Evolutionary conservation across 2,113 vertebrate species (phyloP), one percentile per base, ranked within the genome.

Genomic region (Oriolus oriolus): DNA sequence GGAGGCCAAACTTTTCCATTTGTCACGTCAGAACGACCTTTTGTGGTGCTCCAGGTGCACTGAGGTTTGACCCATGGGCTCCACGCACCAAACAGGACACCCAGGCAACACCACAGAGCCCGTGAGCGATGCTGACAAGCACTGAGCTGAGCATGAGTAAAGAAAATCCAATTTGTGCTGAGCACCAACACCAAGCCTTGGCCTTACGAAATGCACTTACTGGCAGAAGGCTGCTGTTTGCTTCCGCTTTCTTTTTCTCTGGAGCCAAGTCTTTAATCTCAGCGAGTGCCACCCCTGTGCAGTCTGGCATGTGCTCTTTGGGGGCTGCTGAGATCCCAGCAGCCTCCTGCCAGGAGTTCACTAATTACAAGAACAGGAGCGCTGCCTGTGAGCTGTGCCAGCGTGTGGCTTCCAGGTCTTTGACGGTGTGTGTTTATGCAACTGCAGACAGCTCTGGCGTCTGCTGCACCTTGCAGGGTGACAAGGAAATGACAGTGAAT

Each of bases 351-450:
- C 82, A 90, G 75, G 49, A 96, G 15, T 59, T 96, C 87, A 74
- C 97, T 97, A 97, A 95, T 95, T 96, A 80, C 75, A 68, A 56
- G 88, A 86, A n/a, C 89, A 78, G 80, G 80, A 92, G 66, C 2
- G 0, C 69, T 10, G 57, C 88, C 93, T 52, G 85, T 56, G 77
- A 0, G 7, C 56, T 61, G 78, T 18, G 78, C 89, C 95, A 96
- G 89, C 4, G 0, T 91, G 81, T 28, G 50, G 60, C 47, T 87
- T 77, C 75, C 90, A 91, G 84, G 79, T 27, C 92, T 91, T 79
- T 94, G 89, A 89, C 69, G 95, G 93, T 17, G 47, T 76, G 60
- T 84, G 92, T 92, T 97, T 95, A 91, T 91, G 94, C 90, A 90
- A 87, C 17, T 33, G 45, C 2, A 28, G 92, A 65, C 37, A 52